Percentiles rank a stretch among this genome's conserved stretches.
These are phyloP conservation scores for Natator depressus DNA, from an alignment of 2,113 vertebrate species.

Conservation along the genomic window DNA sequence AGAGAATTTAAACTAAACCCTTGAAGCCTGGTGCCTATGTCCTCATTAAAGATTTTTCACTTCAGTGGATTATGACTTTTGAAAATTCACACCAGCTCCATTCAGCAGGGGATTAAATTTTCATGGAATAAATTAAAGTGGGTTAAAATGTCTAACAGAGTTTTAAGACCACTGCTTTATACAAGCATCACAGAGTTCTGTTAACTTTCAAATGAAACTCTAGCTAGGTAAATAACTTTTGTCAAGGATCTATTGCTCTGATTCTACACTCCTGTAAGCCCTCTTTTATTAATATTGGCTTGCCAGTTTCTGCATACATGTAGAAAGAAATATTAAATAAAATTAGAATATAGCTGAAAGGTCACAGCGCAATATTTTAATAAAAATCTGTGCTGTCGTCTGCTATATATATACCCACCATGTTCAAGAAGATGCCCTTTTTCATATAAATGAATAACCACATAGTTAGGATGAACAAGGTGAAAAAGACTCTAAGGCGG, in stretches of 20 bases:
- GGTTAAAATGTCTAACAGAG: slow-evolving; percentile 78
- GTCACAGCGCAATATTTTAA: slow-evolving; percentile 77
- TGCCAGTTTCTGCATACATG: slow-evolving; percentile 74
- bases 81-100: slow-evolving; percentile 71
- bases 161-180: slow-evolving; percentile 77
- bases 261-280: slow-evolving; percentile 70
- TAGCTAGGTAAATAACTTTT: slow-evolving; percentile 80
- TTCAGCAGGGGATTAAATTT: slow-evolving; percentile 78
- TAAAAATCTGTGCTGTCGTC: slow-evolving; percentile 70
- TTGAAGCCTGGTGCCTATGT: slow-evolving; percentile 75
- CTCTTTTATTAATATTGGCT: slow-evolving; percentile 81
- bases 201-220: slow-evolving; percentile 81
- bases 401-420: slow-evolving; percentile 45
- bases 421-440: slow-evolving; percentile 18
- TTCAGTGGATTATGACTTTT: slow-evolving; percentile 77
- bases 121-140: slow-evolving; percentile 80
- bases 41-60: slow-evolving; percentile 79
- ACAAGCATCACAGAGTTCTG: slow-evolving; percentile 58
- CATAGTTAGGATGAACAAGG: neutral
- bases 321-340: slow-evolving; percentile 78
- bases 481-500: neutral
- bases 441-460: neutral
- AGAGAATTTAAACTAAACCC: slow-evolving; percentile 78
- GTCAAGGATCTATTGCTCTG: slow-evolving; percentile 71
- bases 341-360: slow-evolving; percentile 77